Evolutionary conservation across 2,888 invertebrate genomes (phyloP), one percentile per base, ranked within the genome.

Genomic region (Ectemnius cavifrons): DNA sequence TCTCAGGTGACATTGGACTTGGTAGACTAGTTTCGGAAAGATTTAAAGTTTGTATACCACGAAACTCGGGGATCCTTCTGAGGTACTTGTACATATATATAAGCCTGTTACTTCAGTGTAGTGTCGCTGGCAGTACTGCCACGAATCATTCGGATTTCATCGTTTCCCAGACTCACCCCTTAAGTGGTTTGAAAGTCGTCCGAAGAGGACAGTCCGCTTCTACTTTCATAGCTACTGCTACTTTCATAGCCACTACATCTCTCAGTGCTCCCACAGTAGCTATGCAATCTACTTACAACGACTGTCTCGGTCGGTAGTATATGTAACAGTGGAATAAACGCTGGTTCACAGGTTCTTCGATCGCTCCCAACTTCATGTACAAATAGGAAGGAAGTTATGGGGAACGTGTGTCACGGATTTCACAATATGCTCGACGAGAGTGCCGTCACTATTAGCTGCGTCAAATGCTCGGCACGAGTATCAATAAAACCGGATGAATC

Each of bases 41-140:
- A 80, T 80, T 80, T 73, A 76, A 78, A 76, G 68, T 80, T 78
- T 71, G 59, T 37, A 8, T 37, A 37, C 69, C 57, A 56, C 65
- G 56, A 59, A 52, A 56, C 60, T 67, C 63, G 59, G 61, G 72
- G 62, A 74, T 75, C 61, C 68, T 52, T 64, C 52, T 61, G 65
- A 70, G 67, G 56, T 65, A 64, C 52, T 67, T 65, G 62, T 57
- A 46, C 52, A 4, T 37, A 23, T 23, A 23, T 18, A 69, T 52
- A 69, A 69, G 46, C 23, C 58, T 20, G 37, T 68, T 14, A 52
- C 47, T 56, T 52, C 45, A 66, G 49, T 57, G 63, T n/a, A 18
- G 52, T 52, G n/a, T 60, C 70, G 18, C 49, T 62, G 61, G 37
- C 46, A 68, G 66, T 57, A 37, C 37, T 8, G 57, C 68, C 46